phyloP scores from a whole-genome alignment of 2,797 vertebrate genomes.

The Dendrocincla fuliginosa region DNA sequence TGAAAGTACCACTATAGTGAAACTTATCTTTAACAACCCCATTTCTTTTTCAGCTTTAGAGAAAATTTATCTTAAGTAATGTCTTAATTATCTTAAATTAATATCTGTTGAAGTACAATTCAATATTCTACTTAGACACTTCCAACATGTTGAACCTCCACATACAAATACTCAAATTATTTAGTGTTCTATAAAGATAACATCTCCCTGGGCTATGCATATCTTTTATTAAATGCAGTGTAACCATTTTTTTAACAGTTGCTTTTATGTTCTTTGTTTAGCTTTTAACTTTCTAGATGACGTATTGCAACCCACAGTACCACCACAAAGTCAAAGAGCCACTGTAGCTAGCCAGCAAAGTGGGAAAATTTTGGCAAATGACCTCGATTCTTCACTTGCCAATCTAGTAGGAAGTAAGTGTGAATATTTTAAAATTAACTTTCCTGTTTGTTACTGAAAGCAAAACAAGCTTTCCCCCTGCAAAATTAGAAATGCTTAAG shows the following conservation, averaged over 20 bases:
- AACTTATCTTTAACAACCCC: background rate
- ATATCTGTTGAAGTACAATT: background rate
- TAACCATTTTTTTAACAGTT: conserved; percentile 1
- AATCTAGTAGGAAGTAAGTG: conserved; percentile 91
- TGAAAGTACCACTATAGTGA: background rate
- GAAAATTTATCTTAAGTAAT: background rate
- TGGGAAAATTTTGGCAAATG: conserved; percentile 83
- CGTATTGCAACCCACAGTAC: conserved; percentile 83
- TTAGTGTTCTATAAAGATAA: background rate
- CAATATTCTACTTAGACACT: background rate
- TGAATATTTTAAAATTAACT: background rate
- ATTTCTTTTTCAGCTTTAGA: background rate
- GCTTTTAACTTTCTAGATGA: conserved; percentile 82
- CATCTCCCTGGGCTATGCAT: background rate
- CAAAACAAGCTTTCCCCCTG: background rate
- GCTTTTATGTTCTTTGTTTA: conserved; percentile 60
- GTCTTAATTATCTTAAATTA: too few relatives aligned
- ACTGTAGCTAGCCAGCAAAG: conserved; percentile 75
- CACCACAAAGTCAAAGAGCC: conserved; percentile 75
- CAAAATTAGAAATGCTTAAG: background rate
- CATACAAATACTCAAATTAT: background rate
- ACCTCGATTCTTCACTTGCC: conserved; percentile 89
- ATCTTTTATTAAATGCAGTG: background rate
- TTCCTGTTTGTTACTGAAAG: background rate
- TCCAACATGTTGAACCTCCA: background rate